Conservation (phyloP, 1,140 invertebrate species). For the Panagrolaimus sp. region DNA sequence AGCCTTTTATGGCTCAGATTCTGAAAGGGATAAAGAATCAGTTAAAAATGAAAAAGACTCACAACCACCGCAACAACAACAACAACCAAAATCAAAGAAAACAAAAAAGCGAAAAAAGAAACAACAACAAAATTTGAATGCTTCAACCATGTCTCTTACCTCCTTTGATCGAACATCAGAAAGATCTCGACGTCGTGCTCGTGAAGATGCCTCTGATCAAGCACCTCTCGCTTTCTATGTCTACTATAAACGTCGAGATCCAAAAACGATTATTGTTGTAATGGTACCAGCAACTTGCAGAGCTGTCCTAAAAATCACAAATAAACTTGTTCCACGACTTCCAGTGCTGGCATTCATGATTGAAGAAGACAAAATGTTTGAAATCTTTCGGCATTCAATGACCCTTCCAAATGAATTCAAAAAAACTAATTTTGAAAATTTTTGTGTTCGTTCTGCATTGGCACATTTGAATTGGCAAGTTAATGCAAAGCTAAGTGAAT, state of each 20-base stretch:
- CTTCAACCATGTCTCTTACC: neutral
- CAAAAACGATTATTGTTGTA: slow-evolving; percentile 1
- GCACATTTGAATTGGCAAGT: neutral
- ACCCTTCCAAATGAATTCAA: neutral
- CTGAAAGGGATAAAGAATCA: neutral
- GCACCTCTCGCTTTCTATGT: neutral
- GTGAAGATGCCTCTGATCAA: neutral
- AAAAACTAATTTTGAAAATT: neutral
- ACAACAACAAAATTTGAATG: neutral
- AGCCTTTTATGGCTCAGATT: too few species aligned
- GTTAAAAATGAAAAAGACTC: neutral
- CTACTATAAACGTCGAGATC: slow-evolving; percentile 3
- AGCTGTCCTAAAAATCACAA: neutral
- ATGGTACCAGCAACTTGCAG: slow-evolving; percentile 1
- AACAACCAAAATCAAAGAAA: too few species aligned
- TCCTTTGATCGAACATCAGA: neutral
- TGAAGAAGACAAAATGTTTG: neutral
- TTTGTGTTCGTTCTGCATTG: neutral
- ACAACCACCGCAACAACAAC: too few species aligned
- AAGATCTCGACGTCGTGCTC: neutral
- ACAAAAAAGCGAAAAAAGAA: slow-evolving; percentile 6
- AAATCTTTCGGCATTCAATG: neutral
- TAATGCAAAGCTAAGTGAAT: neutral
- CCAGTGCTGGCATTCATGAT: slow-evolving; percentile 2
- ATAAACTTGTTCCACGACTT: neutral